Evolutionary conservation across 1,140 invertebrate genomes (phyloP), one percentile per base, ranked within the genome.

Genomic region (Drosophila carrolli): DNA sequence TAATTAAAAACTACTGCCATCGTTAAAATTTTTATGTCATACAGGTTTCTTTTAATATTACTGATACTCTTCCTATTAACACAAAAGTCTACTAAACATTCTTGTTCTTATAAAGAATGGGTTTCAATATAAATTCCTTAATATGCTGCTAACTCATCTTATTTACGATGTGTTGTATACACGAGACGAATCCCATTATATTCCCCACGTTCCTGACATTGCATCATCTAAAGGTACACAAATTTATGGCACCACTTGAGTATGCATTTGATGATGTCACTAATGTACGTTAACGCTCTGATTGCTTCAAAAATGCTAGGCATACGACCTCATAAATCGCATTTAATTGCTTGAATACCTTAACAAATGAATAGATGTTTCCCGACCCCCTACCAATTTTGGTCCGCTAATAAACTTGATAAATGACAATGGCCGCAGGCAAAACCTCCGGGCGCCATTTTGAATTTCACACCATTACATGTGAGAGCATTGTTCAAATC

Each of bases 401-500:
- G 8, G n/a, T 23, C 51, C 79, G 83, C 79, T 88, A 89, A 88
- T 88, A 88, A 88, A 88, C 75, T 88, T 88, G 83, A 88, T 89
- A 80, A 88, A 88, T 88, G 80, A 88, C 72, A 80, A 79, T 77
- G 57, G 58, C 60, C 71, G 23, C 44, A 54, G 40, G 54, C 27
- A 16, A 38, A 61, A 46, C 60, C 78, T 63, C 60, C 51, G 29
- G 65, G 60, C 79, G 82, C 72, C 83, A 86, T 86, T 88, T 86
- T 89, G 76, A 88, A 83, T 83, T 88, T 88, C 79, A 89, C 84
- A 78, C 84, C 83, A 88, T 88, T 89, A 83, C 62, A 88, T 76
- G 79, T 78, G 66, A 29, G 53, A 47, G 78, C 46, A 68, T 47
- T 43, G 62, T 46, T 9, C 10, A 37, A 14, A 43, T 51, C 27